Percentiles rank a stretch among this genome's conserved stretches.
Conservation (phyloP, 2,113 vertebrate genomes). For the Epinephelus cyanopodus region DNA sequence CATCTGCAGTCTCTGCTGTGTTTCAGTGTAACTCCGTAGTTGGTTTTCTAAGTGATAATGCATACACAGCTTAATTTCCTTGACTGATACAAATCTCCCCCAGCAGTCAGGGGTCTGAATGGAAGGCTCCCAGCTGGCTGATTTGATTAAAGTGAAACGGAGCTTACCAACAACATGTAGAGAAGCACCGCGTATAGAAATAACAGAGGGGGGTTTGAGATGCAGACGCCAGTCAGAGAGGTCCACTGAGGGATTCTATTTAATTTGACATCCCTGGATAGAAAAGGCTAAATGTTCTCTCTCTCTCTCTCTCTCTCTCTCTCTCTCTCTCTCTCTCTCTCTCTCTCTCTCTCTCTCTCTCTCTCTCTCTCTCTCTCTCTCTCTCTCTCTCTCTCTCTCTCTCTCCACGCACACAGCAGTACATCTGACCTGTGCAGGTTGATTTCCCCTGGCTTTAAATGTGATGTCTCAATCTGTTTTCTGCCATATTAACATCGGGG, state of each 20-base stretch:
- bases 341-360: neutral
- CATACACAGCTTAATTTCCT: slow-evolving; percentile 60
- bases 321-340: neutral
- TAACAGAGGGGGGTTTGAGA: slow-evolving; percentile 48
- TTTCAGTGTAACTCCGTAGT: slow-evolving; percentile 22
- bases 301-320: neutral
- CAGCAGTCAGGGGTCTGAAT: slow-evolving; percentile 48
- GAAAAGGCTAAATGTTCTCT: slow-evolving; percentile 6
- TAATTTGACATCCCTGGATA: slow-evolving; percentile 45
- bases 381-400: neutral
- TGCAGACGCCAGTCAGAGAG: slow-evolving; percentile 44
- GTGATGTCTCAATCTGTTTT: slow-evolving; percentile 79
- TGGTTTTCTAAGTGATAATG: slow-evolving; percentile 39
- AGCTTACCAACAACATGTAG: slow-evolving; percentile 55
- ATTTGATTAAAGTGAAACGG: slow-evolving; percentile 70
- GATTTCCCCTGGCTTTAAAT: slow-evolving; percentile 74
- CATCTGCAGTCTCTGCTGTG: slow-evolving; percentile 11
- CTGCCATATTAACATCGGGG: slow-evolving; percentile 74
- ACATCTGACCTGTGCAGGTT: slow-evolving; percentile 65
- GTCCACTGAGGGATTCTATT: slow-evolving; percentile 43
- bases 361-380: neutral
- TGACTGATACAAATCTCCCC: slow-evolving; percentile 38
- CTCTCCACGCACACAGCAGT: slow-evolving; percentile 1
- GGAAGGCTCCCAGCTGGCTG: slow-evolving; percentile 60
- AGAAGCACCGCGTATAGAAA: slow-evolving; percentile 27